Base-by-base conservation (phyloP, 2,888 invertebrate genomes). In the Watsonalla cultraria region DNA sequence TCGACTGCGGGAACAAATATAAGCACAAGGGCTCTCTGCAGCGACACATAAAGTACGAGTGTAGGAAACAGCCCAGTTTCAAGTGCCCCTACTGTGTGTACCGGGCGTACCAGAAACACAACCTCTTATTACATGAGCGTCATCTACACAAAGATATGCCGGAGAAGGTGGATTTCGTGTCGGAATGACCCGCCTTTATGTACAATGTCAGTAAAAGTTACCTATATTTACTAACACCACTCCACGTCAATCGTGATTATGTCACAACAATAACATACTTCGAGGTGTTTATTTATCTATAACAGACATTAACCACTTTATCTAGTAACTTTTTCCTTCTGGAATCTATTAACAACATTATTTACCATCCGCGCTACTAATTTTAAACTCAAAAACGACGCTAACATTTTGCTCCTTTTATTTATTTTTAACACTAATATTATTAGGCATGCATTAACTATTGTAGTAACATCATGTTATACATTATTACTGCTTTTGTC, bases 1-100 rank as follows among this genome's bases (percentile, higher is more conserved):
- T 92, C 72, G 92, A 91, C 72, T 97, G 96, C 83, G 95, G 95
- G 65, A 96, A 96, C 90, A 93, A 94, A 70, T 97, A 97, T 92
- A 94, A 94, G 86, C 94, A 94, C 84, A 95, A 95, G 76, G 94
- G 95, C 66, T 95, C 95, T 60, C 91, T 96, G 70, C 94, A 94
- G 79, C 92, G 96, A 55, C 96, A 96, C 81, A 92, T 94, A 72
- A 94, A 93, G 74, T 94, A 94, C 83, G 95, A 95, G 79, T 96
- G 96, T 76, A 92, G 93, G 64, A 94, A 93, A 77, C 92, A 93
- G 67, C 94, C 94, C 15, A 92, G 93, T 75, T 94, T 93, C 87
- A 93, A 93, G 78, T 95, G 95, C 76, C 92, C 92, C 50, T 93
- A 94, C 82, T 94, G 94, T 80, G 91, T 92, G 70, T 92, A 93